Percentiles rank a stretch among this genome's conserved stretches.
Conservation (phyloP, 2,888 invertebrate genomes). For the Patella depressa region DNA sequence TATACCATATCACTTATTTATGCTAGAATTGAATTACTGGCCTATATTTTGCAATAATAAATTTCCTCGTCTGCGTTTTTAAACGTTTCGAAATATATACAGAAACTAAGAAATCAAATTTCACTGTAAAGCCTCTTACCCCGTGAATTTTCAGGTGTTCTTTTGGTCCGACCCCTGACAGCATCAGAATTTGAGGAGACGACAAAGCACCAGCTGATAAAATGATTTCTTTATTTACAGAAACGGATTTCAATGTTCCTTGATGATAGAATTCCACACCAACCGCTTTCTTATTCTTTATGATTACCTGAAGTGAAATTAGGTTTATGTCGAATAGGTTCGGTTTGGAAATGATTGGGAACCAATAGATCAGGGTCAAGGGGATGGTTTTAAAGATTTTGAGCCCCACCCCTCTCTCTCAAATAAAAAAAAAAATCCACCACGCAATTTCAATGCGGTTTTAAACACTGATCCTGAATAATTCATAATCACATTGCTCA, state of each 20-base stretch:
- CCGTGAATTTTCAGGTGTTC: slow-evolving; percentile 56
- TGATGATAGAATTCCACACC: slow-evolving; percentile 55
- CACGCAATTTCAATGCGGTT: too few species aligned
- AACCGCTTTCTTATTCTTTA: slow-evolving; percentile 50
- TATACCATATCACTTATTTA: background rate
- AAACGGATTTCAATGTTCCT: slow-evolving; percentile 38
- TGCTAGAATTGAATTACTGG: background rate
- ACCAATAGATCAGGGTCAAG: too few species aligned
- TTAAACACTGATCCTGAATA: too few species aligned
- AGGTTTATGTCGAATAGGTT: too few species aligned
- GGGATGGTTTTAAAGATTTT: too few species aligned
- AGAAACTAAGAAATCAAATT: background rate
- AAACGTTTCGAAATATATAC: too few species aligned
- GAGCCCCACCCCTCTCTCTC: too few species aligned
- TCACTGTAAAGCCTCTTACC: slow-evolving; percentile 73
- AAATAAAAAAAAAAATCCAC: too few species aligned
- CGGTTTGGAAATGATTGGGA: too few species aligned
- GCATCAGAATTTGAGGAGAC: slow-evolving; percentile 65
- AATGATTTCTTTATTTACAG: slow-evolving; percentile 53
- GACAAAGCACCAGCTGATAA: slow-evolving; percentile 66
- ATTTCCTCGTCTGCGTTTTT: too few species aligned
- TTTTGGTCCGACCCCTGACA: slow-evolving; percentile 66
- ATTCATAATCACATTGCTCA: too few species aligned
- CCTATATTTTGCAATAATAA: background rate
- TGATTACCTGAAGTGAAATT: slow-evolving; percentile 40